A percentile compares a stretch with the other conserved stretches of the same genome.
Conservation (phyloP, 2,888 invertebrate species). For the Volucella inanis region DNA sequence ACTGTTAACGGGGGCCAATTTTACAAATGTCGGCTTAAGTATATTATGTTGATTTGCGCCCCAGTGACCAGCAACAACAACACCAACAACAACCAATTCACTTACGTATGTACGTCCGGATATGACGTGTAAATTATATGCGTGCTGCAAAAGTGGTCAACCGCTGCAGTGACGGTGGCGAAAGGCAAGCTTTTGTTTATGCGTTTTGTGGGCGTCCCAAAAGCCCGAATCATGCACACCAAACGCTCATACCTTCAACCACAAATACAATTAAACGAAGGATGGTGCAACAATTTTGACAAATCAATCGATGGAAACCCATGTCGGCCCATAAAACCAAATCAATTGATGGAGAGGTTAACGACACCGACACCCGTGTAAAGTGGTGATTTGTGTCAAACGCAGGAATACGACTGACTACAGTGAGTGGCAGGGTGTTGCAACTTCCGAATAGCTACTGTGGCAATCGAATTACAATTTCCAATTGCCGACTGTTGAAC, state of each 20-base stretch:
- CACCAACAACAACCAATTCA: neutral
- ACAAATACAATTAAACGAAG: no score
- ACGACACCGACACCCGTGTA: constrained; percentile 51
- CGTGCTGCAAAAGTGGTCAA: constrained; percentile 39
- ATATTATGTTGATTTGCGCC: neutral
- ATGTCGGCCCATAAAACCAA: neutral
- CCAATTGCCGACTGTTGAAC: constrained; percentile 31
- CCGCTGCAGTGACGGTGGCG: constrained; percentile 21
- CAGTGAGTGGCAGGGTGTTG: neutral
- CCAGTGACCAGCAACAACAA: neutral
- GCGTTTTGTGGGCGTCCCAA: constrained; percentile 43
- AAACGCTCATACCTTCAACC: neutral
- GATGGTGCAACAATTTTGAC: constrained; percentile 30
- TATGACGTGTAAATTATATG: constrained; percentile 20
- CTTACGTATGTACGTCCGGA: neutral
- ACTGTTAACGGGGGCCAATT: constrained; percentile 46
- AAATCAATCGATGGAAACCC: constrained; percentile 48
- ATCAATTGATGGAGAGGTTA: constrained; percentile 50
- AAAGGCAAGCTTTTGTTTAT: constrained; percentile 35
- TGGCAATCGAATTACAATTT: constrained; percentile 24
- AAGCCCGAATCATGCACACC: constrained; percentile 24
- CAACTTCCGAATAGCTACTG: neutral
- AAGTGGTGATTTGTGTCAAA: constrained; percentile 51
- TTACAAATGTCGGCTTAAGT: constrained; percentile 54
- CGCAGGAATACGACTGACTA: no score